These are phyloP conservation scores for Cyanoliseus patagonus DNA, from an alignment of 2,113 vertebrate species.

Conservation along the genomic window DNA sequence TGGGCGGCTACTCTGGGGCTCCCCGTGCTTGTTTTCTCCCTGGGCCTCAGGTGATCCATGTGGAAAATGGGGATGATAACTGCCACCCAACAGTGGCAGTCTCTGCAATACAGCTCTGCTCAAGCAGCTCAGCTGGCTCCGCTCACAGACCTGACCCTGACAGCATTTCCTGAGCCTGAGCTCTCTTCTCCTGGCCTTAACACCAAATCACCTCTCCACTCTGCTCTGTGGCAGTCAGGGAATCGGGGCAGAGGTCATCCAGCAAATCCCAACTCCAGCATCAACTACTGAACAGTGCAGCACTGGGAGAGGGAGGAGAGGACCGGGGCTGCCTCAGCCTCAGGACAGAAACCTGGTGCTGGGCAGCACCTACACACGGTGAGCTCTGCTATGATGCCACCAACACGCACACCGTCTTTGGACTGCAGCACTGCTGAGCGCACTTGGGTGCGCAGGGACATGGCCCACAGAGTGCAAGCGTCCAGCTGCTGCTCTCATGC, in stretches of 20 bases:
- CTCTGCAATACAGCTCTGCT: conserved; percentile 12
- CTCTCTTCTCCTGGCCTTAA: background rate
- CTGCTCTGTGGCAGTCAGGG: background rate
- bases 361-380: background rate
- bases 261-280: background rate
- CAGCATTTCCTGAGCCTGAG: background rate
- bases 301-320: background rate
- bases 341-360: background rate
- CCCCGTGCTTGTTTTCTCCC: background rate
- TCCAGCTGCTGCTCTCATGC: no score
- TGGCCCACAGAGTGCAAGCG: no score
- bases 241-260: fast-evolving
- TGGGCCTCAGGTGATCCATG: background rate
- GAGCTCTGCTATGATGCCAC: no score
- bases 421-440: no score
- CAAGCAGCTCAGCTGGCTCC: conserved; percentile 13
- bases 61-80: conserved; percentile 20
- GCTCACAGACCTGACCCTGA: background rate
- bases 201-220: conserved; percentile 8
- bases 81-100: background rate
- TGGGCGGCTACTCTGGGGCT: background rate
- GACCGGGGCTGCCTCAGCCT: fast-evolving
- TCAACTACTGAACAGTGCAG: background rate
- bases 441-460: no score
- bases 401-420: no score